Evolutionary conservation across 2,113 vertebrate genomes (phyloP).

Genomic region (Physeter macrocephalus): DNA sequence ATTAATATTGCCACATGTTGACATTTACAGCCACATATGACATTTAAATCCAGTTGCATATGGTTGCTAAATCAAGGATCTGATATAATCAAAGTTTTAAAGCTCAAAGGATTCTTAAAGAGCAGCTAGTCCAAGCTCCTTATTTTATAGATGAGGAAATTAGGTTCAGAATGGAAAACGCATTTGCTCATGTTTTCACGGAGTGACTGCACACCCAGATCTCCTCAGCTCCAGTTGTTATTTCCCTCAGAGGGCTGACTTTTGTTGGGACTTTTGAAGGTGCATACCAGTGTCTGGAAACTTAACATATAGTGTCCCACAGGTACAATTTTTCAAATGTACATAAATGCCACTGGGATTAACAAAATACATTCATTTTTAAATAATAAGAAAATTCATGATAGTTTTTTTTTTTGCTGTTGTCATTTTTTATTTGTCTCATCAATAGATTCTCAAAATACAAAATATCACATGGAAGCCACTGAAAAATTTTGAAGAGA

Average conservation of each 20-base stretch:
- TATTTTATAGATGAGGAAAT: constrained; percentile 8
- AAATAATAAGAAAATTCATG: background rate
- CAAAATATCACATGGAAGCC: background rate
- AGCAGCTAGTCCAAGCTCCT: background rate
- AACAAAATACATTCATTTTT: background rate
- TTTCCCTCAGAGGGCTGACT: background rate
- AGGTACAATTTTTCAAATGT: background rate
- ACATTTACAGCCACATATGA: constrained; percentile 22
- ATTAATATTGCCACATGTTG: constrained; percentile 38
- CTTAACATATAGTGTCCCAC: background rate
- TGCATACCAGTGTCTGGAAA: background rate
- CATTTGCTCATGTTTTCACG: background rate
- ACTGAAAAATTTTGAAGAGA: background rate
- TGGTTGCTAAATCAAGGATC: constrained; percentile 38
- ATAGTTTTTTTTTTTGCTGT: background rate
- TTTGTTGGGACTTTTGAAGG: background rate
- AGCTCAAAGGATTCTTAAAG: constrained; percentile 39
- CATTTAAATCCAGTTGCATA: constrained; percentile 37
- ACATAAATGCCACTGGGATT: background rate
- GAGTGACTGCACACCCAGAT: background rate
- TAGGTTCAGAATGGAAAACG: background rate
- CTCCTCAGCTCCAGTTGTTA: background rate
- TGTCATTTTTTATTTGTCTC: constrained; percentile 14
- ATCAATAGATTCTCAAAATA: background rate
- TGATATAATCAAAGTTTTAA: constrained; percentile 25